A percentile compares a stretch with the other conserved stretches of the same genome.
phyloP scores from a whole-genome alignment of 2,113 vertebrate species.

The Tachysurus fulvidraco region DNA sequence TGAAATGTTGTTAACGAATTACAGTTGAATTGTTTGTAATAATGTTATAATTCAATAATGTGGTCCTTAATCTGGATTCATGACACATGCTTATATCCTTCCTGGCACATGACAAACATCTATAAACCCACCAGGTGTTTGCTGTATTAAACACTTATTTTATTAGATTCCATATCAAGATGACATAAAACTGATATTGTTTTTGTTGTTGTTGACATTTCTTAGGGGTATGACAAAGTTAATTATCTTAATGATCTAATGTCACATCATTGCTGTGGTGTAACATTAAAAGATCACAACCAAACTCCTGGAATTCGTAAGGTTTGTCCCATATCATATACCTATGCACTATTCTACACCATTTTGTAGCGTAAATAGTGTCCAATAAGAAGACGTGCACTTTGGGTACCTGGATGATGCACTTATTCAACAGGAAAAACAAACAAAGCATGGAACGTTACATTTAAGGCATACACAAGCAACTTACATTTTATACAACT shows the following conservation, averaged over 20 bases:
- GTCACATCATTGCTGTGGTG: not conserved
- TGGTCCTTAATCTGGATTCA: not conserved
- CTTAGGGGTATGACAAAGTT: not conserved
- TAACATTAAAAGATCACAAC: not conserved
- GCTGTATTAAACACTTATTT: not conserved
- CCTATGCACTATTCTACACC: too few relatives aligned
- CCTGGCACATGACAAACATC: not conserved
- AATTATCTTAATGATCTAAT: not conserved
- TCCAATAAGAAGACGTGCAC: too few relatives aligned
- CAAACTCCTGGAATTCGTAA: not conserved
- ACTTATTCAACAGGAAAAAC: too few relatives aligned
- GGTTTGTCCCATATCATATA: too few relatives aligned
- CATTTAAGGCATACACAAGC: too few relatives aligned
- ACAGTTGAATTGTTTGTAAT: too few relatives aligned
- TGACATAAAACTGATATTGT: not conserved
- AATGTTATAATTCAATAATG: not conserved
- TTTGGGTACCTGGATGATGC: too few relatives aligned
- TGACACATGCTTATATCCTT: not conserved
- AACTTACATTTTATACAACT: too few relatives aligned
- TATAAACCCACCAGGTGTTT: not conserved
- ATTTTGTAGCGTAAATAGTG: too few relatives aligned
- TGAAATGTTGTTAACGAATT: not conserved
- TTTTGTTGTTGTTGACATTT: not conserved
- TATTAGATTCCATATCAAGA: not conserved
- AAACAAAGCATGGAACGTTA: too few relatives aligned